phyloP scores from a whole-genome alignment of 2,797 vertebrate genomes.

The Lacerta viridis region DNA sequence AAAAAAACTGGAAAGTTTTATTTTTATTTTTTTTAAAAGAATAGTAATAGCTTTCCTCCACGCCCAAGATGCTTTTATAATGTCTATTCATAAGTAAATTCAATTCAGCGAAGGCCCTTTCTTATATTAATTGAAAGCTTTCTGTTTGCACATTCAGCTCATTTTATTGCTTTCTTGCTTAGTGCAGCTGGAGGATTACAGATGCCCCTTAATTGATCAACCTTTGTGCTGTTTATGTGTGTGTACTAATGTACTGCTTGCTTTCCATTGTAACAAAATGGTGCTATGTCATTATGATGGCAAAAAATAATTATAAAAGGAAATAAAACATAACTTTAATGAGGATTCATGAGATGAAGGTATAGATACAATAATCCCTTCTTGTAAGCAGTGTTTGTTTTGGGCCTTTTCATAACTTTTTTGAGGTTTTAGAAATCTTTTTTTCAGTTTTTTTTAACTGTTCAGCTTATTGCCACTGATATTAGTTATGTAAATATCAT shows the following conservation, averaged over 20 bases:
- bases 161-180: not conserved
- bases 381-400: not conserved
- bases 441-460: not conserved
- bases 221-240: not conserved
- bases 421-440: not conserved
- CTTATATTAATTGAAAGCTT: not conserved
- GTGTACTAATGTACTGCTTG: not conserved
- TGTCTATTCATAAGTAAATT: not conserved
- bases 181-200: not conserved
- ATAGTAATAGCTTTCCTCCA: too few species aligned
- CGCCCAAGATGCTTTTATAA: not conserved
- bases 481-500: not conserved
- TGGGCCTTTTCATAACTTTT: not conserved
- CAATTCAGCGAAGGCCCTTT: not conserved
- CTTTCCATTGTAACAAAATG: not conserved
- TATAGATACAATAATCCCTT: not conserved
- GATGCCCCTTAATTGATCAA: not conserved
- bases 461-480: not conserved
- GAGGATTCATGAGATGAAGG: not conserved
- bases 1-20: too few species aligned
- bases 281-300: not conserved
- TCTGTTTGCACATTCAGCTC: not conserved
- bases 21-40: too few species aligned
- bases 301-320: not conserved
- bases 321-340: slow-evolving; percentile 1